Conservation (phyloP, 2,113 vertebrate species). For the Ciconia maguari region DNA sequence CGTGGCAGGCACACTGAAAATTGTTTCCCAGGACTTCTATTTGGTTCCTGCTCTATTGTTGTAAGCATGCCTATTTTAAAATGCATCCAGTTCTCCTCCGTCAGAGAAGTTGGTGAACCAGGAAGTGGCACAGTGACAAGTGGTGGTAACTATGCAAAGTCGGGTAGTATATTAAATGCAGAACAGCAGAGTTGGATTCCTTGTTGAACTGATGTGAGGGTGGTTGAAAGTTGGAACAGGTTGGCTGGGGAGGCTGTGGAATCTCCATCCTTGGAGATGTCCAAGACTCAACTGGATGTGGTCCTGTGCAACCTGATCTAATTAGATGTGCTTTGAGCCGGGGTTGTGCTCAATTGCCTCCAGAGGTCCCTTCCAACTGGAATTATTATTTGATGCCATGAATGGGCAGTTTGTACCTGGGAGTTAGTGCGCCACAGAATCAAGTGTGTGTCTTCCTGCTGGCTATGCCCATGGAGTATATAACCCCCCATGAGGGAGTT, state of each 20-base stretch:
- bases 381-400: not conserved
- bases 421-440: not conserved
- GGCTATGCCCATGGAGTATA: not conserved
- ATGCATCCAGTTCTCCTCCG: not conserved
- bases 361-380: not conserved
- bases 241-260: not conserved
- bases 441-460: not conserved
- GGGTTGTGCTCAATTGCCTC: not conserved
- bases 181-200: not conserved
- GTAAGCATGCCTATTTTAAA: not conserved
- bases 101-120: not conserved
- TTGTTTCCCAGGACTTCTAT: slow-evolving; percentile 22
- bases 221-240: not conserved
- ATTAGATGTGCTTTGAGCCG: not conserved
- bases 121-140: not conserved
- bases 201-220: not conserved
- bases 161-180: not conserved
- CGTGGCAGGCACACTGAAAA: not conserved
- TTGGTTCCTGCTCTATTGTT: slow-evolving; percentile 28
- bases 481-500: not conserved
- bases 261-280: not conserved
- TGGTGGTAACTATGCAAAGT: not conserved
- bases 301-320: not conserved
- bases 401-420: not conserved
- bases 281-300: not conserved